These are phyloP conservation scores for Pterocles gutturalis DNA, from an alignment of 2,113 vertebrate species.

Conservation along the genomic window DNA sequence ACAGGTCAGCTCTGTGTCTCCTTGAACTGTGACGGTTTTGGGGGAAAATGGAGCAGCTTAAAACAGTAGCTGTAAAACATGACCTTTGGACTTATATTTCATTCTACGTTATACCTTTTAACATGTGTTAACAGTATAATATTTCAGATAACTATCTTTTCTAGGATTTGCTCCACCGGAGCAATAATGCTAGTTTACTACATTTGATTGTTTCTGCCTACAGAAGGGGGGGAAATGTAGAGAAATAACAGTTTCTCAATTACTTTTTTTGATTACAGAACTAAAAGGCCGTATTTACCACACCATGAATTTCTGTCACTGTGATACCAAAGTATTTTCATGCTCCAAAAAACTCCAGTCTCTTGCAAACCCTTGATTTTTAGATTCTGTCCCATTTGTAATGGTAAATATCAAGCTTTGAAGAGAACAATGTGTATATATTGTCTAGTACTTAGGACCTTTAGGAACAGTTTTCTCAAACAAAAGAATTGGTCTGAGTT, in stretches of 20 bases:
- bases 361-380: not conserved
- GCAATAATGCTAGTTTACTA: not conserved
- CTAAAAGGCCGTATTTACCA: not conserved
- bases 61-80: not conserved
- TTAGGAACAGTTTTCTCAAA: not conserved
- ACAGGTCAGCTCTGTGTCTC: not conserved
- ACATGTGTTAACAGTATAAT: not conserved
- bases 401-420: not conserved
- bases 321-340: not conserved
- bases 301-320: not conserved
- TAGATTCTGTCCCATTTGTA: not conserved
- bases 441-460: not conserved
- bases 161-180: not conserved
- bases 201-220: not conserved
- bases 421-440: not conserved
- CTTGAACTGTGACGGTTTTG: not conserved
- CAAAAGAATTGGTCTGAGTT: not conserved
- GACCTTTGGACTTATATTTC: not conserved
- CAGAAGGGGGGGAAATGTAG: not conserved
- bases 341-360: not conserved
- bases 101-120: not conserved
- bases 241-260: not conserved
- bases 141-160: not conserved
- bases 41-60: not conserved
- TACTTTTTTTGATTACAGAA: not conserved